Evolutionary conservation across 2,888 invertebrate species (phyloP).

Genomic region (Chorisops tibialis): DNA sequence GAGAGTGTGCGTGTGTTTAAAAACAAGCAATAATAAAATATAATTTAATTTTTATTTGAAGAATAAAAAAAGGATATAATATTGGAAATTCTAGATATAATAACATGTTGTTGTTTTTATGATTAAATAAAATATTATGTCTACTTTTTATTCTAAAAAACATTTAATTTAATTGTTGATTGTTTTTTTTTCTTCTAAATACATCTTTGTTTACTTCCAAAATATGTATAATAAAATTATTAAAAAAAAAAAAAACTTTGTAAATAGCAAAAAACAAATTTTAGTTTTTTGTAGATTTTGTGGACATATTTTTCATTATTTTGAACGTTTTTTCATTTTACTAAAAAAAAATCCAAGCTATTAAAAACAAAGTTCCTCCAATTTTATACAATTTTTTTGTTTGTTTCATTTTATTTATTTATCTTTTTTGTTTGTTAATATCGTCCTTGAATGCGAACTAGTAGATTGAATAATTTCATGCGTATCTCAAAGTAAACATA

Average conservation of each 20-base stretch:
- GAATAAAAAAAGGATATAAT: background rate
- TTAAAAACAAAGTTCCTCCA: background rate
- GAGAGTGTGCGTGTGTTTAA: too few relatives aligned
- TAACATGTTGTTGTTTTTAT: too few relatives aligned
- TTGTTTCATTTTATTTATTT: background rate
- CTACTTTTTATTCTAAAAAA: background rate
- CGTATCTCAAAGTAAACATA: background rate
- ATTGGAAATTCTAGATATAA: background rate
- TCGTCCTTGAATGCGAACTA: background rate
- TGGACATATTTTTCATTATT: too few relatives aligned
- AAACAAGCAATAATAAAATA: background rate
- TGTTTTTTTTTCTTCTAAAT: too few relatives aligned
- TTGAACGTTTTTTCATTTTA: background rate
- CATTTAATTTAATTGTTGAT: background rate
- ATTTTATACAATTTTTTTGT: background rate
- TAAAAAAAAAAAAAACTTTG: background rate
- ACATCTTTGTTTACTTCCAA: background rate
- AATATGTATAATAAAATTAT: background rate
- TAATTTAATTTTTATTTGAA: background rate
- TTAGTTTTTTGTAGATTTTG: background rate
- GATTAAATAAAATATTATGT: too few relatives aligned
- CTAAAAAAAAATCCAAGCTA: background rate
- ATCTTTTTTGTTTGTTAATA: slow-evolving; percentile 4
- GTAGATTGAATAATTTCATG: background rate
- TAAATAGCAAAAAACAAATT: background rate